Conservation (phyloP, 2,797 vertebrate species). For the Geotrypetes seraphini region DNA sequence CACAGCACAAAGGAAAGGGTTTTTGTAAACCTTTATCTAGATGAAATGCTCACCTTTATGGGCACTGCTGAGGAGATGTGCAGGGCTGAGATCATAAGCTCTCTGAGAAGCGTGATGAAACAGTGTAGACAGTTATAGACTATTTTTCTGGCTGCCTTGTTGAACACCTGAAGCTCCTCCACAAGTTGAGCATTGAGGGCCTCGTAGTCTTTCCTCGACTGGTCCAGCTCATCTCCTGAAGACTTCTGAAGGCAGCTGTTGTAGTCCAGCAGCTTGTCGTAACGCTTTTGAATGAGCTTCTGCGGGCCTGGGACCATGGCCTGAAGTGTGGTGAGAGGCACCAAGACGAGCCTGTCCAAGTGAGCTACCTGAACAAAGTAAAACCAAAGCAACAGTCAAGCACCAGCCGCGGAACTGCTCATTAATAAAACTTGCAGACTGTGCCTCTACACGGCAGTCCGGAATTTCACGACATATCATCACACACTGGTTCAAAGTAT, state of each 20-base stretch:
- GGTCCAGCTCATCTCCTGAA: slow-evolving; percentile 61
- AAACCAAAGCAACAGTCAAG: no score
- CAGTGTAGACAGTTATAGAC: slow-evolving; percentile 70
- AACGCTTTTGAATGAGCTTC: slow-evolving; percentile 95
- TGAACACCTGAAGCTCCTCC: slow-evolving; percentile 86
- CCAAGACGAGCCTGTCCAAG: slow-evolving; percentile 67
- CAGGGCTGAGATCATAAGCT: slow-evolving; percentile 50
- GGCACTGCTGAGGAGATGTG: slow-evolving; percentile 48
- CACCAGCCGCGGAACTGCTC: no score
- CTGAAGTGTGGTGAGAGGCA: slow-evolving; percentile 70
- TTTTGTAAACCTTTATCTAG: no score
- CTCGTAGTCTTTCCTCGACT: slow-evolving; percentile 78
- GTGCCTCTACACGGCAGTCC: no score
- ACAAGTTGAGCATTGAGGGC: slow-evolving; percentile 86
- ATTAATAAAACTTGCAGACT: no score
- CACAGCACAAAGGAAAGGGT: no score
- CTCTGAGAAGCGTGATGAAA: slow-evolving; percentile 57
- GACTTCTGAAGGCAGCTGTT: slow-evolving; percentile 72
- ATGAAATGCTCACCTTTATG: slow-evolving; percentile 72
- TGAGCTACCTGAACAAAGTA: slow-evolving; percentile 52
- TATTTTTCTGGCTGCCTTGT: slow-evolving; percentile 61
- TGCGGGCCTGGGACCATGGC: slow-evolving; percentile 82
- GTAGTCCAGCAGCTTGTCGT: slow-evolving; percentile 90
- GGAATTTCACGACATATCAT: no score
- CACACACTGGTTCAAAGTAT: no score